phyloP scores from a whole-genome alignment of 1,140 invertebrate genomes.

The Spodoptera frugiperda region DNA sequence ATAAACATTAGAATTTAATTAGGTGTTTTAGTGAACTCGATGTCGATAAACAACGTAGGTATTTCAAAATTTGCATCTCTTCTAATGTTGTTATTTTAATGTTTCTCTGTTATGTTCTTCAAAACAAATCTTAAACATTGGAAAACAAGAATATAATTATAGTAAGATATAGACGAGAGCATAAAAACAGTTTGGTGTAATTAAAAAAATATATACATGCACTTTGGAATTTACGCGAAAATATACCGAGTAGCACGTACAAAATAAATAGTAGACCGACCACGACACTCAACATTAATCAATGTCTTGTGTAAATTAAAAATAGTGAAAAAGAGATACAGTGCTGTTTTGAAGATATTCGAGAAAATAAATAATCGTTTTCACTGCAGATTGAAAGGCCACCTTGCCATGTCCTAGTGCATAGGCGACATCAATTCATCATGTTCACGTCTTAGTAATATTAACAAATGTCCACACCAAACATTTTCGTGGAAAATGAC shows the following conservation, averaged over 20 bases:
- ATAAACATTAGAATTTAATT: conserved; percentile 11
- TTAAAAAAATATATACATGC: too few species aligned
- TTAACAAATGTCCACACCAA: conserved; percentile 24
- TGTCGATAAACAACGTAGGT: not conserved
- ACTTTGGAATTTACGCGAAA: not conserved
- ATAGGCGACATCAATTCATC: conserved; percentile 11
- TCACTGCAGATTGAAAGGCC: conserved; percentile 7
- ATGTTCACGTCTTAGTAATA: conserved; percentile 22
- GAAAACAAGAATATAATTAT: too few species aligned
- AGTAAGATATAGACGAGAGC: too few species aligned
- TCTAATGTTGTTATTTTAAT: not conserved
- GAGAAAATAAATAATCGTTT: conserved; percentile 5
- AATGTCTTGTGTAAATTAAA: not conserved
- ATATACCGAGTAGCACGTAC: not conserved
- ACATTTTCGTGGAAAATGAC: not conserved
- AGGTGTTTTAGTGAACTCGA: not conserved
- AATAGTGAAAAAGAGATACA: not conserved
- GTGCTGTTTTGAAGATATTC: conserved; percentile 1
- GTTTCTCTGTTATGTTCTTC: not conserved
- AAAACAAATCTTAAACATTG: not conserved
- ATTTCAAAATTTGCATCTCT: not conserved
- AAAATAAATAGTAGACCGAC: not conserved
- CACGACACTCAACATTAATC: not conserved
- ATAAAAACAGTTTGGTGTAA: too few species aligned
- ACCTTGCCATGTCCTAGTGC: not conserved